Evolutionary conservation across 2,888 invertebrate species (phyloP).

Genomic region (Orthosia gothica): DNA sequence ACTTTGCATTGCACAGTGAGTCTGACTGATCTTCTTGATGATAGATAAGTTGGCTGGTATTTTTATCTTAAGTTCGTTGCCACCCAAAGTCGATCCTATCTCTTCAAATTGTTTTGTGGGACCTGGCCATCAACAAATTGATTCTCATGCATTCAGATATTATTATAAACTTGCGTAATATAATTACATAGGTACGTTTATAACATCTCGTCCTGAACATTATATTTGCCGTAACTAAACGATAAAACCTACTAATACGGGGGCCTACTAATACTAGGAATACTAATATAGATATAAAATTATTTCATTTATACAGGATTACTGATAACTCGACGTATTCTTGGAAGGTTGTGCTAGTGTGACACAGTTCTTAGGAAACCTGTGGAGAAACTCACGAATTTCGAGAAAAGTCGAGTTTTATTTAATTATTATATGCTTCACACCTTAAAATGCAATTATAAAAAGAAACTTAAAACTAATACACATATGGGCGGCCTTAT

Average conservation of each 20-base stretch:
- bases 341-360: no score
- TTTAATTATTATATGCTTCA: no score
- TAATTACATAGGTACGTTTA: conserved; percentile 28
- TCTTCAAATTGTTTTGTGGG: conserved; percentile 88
- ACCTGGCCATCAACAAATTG: conserved; percentile 89
- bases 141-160: conserved; percentile 75
- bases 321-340: no score
- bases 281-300: background rate
- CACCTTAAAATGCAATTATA: no score
- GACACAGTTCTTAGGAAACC: no score
- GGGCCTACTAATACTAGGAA: conserved; percentile 12
- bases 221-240: conserved; percentile 27
- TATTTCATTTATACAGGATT: no score
- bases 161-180: conserved; percentile 31
- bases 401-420: no score
- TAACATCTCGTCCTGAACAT: conserved; percentile 33
- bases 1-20: conserved; percentile 84
- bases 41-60: conserved; percentile 84
- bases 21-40: conserved; percentile 89
- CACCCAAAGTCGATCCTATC: conserved; percentile 85
- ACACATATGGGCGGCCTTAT: no score
- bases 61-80: conserved; percentile 89
- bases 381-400: no score
- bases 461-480: no score
- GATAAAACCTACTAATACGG: conserved; percentile 4